phyloP scores from a whole-genome alignment of 2,797 vertebrate genomes.

The Catamblyrhynchus diadema region DNA sequence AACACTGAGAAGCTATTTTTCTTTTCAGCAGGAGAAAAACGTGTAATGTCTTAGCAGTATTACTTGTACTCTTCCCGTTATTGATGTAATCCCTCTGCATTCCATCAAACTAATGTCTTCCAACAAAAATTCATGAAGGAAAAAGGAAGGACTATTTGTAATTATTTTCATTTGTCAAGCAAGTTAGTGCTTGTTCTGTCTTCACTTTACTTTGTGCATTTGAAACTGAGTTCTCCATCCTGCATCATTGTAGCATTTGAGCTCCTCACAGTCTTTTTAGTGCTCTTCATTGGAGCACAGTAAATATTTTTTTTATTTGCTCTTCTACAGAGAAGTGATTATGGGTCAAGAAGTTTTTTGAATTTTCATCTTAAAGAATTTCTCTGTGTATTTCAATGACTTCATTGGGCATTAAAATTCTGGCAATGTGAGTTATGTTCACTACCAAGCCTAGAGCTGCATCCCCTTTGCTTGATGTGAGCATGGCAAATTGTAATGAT shows the following conservation, averaged over 20 bases:
- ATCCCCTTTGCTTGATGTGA: neutral
- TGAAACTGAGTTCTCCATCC: neutral
- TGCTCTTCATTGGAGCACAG: neutral
- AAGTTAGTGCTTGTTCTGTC: neutral
- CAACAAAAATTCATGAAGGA: conserved; percentile 12
- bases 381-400: neutral
- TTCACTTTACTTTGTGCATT: neutral
- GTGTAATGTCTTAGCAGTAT: neutral
- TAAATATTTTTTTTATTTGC: neutral
- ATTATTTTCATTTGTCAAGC: conserved; percentile 43
- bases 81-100: conserved; percentile 14
- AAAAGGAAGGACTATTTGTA: conserved; percentile 9
- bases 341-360: neutral
- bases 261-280: neutral
- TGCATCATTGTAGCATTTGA: neutral
- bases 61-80: neutral
- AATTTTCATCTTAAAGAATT: neutral
- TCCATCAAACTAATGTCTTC: conserved; percentile 29
- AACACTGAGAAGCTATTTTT: conserved; percentile 11
- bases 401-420: neutral
- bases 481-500: fast-evolving
- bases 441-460: neutral
- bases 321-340: neutral
- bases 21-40: neutral
- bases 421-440: neutral